Conservation (phyloP, 2,888 invertebrate species). For the Apodemia mormo region DNA sequence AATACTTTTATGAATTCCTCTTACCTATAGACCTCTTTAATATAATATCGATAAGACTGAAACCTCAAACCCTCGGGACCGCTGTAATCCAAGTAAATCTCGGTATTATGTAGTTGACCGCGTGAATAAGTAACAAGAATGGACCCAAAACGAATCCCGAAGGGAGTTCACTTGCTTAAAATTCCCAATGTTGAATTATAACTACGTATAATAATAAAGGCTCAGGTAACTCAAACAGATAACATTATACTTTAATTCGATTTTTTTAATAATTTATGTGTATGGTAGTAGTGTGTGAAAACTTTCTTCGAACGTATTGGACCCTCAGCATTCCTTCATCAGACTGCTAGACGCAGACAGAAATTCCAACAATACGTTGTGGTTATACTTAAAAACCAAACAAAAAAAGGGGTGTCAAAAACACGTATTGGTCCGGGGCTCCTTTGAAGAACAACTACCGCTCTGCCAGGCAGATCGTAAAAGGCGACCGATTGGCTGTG, state of each 20-base stretch:
- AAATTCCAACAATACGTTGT: too few species aligned
- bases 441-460: too few species aligned
- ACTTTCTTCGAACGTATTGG: too few species aligned
- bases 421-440: too few species aligned
- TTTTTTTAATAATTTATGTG: too few species aligned
- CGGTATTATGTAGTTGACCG: conserved; percentile 15
- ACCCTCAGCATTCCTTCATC: too few species aligned
- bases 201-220: not conserved
- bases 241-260: not conserved
- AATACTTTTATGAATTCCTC: not conserved
- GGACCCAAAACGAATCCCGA: not conserved
- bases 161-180: conserved; percentile 11
- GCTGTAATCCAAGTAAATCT: conserved; percentile 7
- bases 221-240: not conserved
- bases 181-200: not conserved
- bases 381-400: too few species aligned
- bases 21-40: not conserved
- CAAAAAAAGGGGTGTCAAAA: too few species aligned
- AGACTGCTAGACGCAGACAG: too few species aligned
- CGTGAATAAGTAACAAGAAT: conserved; percentile 10
- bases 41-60: conserved; percentile 2
- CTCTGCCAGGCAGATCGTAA: too few species aligned
- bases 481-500: too few species aligned
- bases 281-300: too few species aligned
- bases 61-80: not conserved